Evolutionary conservation across 2,113 vertebrate species (phyloP).

Genomic region (Psophia crepitans): DNA sequence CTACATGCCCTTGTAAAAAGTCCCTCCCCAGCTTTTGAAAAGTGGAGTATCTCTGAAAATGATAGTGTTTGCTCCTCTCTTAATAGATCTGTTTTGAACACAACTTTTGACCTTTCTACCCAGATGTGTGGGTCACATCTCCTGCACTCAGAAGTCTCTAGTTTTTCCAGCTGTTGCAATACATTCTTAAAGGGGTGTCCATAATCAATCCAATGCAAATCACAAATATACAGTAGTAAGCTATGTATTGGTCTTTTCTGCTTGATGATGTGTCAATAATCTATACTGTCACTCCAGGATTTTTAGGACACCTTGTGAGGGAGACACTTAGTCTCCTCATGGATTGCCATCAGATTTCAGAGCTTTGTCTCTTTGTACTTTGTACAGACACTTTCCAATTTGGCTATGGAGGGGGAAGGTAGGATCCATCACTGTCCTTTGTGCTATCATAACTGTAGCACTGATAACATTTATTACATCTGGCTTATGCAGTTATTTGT

Average conservation of each 20-base stretch:
- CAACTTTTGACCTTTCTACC: neutral
- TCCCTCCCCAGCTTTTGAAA: no score
- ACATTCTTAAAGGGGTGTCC: neutral
- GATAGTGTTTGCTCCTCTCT: neutral
- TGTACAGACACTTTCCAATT: neutral
- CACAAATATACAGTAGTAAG: neutral
- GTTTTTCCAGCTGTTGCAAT: neutral
- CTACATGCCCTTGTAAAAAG: no score
- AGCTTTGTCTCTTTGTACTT: neutral
- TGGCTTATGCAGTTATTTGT: neutral
- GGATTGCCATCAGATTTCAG: neutral
- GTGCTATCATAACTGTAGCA: neutral
- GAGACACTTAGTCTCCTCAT: neutral
- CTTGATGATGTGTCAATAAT: neutral
- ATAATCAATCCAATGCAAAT: neutral
- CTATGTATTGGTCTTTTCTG: neutral
- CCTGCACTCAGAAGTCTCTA: neutral
- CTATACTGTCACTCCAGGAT: neutral
- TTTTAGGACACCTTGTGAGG: neutral
- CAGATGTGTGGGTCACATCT: accelerated
- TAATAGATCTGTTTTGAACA: neutral
- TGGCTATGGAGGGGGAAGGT: neutral
- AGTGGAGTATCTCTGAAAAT: neutral
- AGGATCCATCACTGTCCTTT: neutral
- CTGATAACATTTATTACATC: neutral